These are phyloP conservation scores for Drosophila repletoides DNA, from an alignment of 1,140 invertebrate species.

Conservation along the genomic window DNA sequence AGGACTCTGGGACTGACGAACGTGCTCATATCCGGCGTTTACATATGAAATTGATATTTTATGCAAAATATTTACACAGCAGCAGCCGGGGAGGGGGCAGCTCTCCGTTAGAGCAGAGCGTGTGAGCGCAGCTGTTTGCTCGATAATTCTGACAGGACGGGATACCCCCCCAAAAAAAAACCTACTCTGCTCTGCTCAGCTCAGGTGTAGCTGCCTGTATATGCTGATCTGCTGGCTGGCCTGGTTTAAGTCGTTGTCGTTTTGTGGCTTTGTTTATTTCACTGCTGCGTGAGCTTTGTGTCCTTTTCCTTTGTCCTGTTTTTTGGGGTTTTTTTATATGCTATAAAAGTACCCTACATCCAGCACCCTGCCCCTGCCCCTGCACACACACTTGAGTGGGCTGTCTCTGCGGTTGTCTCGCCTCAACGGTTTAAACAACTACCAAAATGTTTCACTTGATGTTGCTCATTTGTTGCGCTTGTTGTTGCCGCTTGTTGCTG, in stretches of 20 bases:
- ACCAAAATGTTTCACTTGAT: slow-evolving; percentile 64
- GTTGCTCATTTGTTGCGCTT: slow-evolving; percentile 61
- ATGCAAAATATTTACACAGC: slow-evolving; percentile 68
- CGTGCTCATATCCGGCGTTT: slow-evolving; percentile 44
- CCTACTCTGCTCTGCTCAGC: too few species aligned
- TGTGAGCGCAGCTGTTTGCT: slow-evolving; percentile 44
- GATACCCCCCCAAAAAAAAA: too few species aligned
- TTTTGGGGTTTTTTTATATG: slow-evolving; percentile 34
- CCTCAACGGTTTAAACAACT: slow-evolving; percentile 56
- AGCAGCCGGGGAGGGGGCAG: neutral
- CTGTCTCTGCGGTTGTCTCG: slow-evolving; percentile 17
- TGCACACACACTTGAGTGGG: slow-evolving; percentile 14
- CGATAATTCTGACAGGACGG: slow-evolving; percentile 60
- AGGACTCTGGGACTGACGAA: slow-evolving; percentile 10
- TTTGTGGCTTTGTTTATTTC: slow-evolving; percentile 70
- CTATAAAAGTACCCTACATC: slow-evolving; percentile 49
- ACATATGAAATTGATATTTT: slow-evolving; percentile 73
- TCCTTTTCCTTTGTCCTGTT: slow-evolving; percentile 13
- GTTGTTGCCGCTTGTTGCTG: slow-evolving; percentile 13
- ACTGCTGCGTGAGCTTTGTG: slow-evolving; percentile 27
- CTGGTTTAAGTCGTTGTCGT: slow-evolving; percentile 33
- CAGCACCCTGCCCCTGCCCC: slow-evolving; percentile 23
- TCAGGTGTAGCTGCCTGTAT: slow-evolving; percentile 1
- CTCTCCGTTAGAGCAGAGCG: neutral
- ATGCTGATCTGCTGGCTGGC: slow-evolving; percentile 9